Evolutionary conservation across 2,888 invertebrate species (phyloP), one percentile per base, ranked within the genome.

Genomic region (Cerastis leucographa): DNA sequence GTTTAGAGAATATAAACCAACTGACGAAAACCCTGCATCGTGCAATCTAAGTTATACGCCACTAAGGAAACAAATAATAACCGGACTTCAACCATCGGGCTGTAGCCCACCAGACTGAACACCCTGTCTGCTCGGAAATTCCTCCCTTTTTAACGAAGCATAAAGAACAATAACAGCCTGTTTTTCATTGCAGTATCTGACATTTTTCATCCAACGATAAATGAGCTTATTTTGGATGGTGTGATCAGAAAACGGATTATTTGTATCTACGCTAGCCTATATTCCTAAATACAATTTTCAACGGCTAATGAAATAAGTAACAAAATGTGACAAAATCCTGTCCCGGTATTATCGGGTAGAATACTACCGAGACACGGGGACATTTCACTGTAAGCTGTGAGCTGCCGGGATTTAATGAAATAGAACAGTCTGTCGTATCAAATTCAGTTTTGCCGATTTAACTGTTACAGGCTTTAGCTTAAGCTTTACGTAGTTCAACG

Each of bases 391-490:
- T 22, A 12, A 69, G 22, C 68, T 49, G 19, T 14, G 19, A 62
- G 35, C 42, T 68, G 35, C 11, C 44, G 51, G 12, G 35, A 44
- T 5, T 25, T n/a, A 17, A 40, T 49, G 29, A 22, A 25, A 17
- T 3, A 19, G 42, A 68, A 35, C 68, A 6, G 8, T 6, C 35
- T 61, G 78, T 44, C 78, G 35, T 44, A 7, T 61, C 51, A 44
- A 19, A 1, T 59, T 66, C 71, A 29, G 25, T 66, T 59, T 40
- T 51, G 8, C 22, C 61, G 44, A 80, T 72, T 51, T 29, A 59
- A 59, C 46, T 56, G 54, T 35, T 42, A 40, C 54, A 42, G 40
- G 54, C 19, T 56, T 49, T 49, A 77, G 46, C 40, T 56, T 11
- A 64, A 29, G 42, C 14, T 42, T 64, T 42, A 42, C 49, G 14